Evolutionary conservation across 2,888 invertebrate genomes (phyloP).

Genomic region (Odiellus spinosus): DNA sequence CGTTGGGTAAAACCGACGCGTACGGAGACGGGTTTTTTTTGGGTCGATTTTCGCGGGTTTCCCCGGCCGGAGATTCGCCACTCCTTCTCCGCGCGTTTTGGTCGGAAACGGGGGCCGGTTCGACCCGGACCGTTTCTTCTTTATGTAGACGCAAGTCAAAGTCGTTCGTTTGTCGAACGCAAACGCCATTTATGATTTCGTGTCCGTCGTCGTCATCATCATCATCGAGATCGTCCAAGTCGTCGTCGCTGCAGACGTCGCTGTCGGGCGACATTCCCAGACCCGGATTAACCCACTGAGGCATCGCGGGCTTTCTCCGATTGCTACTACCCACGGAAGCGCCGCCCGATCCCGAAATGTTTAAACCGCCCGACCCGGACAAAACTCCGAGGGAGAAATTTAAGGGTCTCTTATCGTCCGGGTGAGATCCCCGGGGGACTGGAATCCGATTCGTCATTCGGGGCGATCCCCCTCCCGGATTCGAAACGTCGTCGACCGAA

Average conservation of each 20-base stretch:
- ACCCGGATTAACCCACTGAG: conserved; percentile 93
- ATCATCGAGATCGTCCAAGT: conserved; percentile 14
- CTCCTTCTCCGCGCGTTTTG: conserved; percentile 10
- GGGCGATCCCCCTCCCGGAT: too few species aligned
- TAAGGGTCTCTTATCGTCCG: conserved; percentile 2
- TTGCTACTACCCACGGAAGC: conserved; percentile 13
- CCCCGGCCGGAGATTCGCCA: conserved; percentile 16
- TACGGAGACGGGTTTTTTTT: background rate
- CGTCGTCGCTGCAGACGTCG: conserved; percentile 23
- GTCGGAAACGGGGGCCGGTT: conserved; percentile 55
- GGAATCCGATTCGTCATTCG: too few species aligned
- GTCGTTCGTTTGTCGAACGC: conserved; percentile 76
- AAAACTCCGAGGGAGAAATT: background rate
- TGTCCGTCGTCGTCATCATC: conserved; percentile 36
- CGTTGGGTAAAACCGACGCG: too few species aligned
- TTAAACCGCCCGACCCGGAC: background rate
- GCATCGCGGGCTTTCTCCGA: conserved; percentile 85
- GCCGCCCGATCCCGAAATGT: background rate
- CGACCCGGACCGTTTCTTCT: conserved; percentile 56
- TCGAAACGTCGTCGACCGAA: conserved; percentile 9
- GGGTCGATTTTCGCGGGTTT: conserved; percentile 5
- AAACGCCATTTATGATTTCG: conserved; percentile 83
- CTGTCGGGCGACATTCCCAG: conserved; percentile 26
- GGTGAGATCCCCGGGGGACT: background rate
- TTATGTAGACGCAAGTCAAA: conserved; percentile 27